phyloP scores from a whole-genome alignment of 1,140 invertebrate genomes.

The Drosophila melanica region DNA sequence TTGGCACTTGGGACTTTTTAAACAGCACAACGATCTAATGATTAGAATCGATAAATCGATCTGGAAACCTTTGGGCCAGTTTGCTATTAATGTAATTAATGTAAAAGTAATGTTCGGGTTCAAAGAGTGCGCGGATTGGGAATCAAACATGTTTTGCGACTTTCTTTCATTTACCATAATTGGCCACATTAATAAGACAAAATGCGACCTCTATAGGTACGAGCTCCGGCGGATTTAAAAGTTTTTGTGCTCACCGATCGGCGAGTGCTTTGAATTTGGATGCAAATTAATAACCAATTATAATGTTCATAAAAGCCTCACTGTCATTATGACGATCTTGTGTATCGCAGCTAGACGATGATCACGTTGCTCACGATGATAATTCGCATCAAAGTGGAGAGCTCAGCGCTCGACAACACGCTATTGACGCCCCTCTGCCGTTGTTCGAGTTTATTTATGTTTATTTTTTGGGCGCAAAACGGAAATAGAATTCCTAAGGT shows the following conservation, averaged over 20 bases:
- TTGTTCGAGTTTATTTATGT: conserved; percentile 26
- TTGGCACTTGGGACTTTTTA: conserved; percentile 6
- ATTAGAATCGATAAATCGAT: conserved; percentile 40
- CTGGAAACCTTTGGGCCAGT: conserved; percentile 47
- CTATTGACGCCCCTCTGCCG: conserved; percentile 25
- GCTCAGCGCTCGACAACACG: conserved; percentile 6
- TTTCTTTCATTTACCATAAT: conserved; percentile 39
- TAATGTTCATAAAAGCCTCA: conserved; percentile 62
- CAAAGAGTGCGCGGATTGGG: conserved; percentile 12
- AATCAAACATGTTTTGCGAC: conserved; percentile 30
- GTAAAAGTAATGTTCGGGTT: conserved; percentile 52
- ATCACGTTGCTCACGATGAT: conserved; percentile 11
- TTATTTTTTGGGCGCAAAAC: conserved; percentile 40
- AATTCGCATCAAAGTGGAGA: conserved; percentile 29
- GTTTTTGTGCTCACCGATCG: conserved; percentile 37
- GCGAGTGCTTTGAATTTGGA: conserved; percentile 59
- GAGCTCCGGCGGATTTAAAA: background rate
- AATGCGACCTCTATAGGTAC: conserved; percentile 18
- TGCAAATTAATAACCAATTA: conserved; percentile 78
- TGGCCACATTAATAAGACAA: conserved; percentile 25
- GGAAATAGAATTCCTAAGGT: conserved; percentile 74
- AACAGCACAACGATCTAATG: conserved; percentile 19
- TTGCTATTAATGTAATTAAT: conserved; percentile 44
- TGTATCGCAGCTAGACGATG: conserved; percentile 7
- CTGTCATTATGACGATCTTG: conserved; percentile 18